phyloP scores from a whole-genome alignment of 2,888 invertebrate genomes.

The Antheraea assamensis region DNA sequence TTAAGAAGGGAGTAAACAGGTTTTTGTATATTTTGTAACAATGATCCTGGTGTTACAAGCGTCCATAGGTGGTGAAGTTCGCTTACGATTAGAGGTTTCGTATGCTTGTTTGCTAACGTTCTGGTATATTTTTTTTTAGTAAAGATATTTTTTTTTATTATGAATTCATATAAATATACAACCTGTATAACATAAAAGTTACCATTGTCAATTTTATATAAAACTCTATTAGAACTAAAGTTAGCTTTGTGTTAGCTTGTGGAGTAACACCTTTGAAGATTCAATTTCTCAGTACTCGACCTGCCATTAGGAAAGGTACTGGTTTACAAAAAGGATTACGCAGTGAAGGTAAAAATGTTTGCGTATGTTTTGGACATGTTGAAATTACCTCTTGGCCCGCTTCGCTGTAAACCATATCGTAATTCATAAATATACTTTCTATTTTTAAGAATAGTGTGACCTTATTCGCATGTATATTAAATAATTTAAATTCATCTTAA shows the following conservation, averaged over 20 bases:
- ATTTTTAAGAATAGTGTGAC: background rate
- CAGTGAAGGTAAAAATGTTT: background rate
- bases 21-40: too few species aligned
- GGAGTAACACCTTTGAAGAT: constrained; percentile 3
- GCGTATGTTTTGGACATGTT: background rate
- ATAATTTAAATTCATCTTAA: background rate
- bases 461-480: too few species aligned
- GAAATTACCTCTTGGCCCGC: background rate
- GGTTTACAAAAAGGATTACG: background rate
- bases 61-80: too few species aligned
- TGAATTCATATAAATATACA: background rate
- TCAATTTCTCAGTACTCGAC: background rate
- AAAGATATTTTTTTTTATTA: background rate
- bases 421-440: background rate
- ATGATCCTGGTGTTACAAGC: too few species aligned
- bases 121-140: too few species aligned
- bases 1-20: too few species aligned
- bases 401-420: background rate
- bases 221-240: background rate
- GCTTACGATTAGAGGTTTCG: too few species aligned
- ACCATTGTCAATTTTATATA: background rate
- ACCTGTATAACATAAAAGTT: background rate
- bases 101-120: too few species aligned
- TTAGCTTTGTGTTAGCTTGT: background rate
- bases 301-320: background rate